Evolutionary conservation across 92 coral and sea anemone species (phyloP).

Genomic region (Parazoanthus atlanticus): DNA sequence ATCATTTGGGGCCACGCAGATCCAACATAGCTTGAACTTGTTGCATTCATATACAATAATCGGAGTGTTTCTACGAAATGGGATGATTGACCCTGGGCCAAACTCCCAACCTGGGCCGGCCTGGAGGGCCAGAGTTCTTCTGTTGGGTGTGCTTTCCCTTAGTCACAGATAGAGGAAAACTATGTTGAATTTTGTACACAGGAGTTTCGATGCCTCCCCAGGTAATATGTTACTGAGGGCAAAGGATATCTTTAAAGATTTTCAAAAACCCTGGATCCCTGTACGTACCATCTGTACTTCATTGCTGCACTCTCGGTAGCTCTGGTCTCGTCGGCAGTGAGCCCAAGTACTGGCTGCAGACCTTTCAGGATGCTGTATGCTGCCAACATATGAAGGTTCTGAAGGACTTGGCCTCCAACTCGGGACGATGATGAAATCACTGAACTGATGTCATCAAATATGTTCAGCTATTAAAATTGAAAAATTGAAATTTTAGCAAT

Average conservation of each 20-base stretch:
- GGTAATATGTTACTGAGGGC: not conserved
- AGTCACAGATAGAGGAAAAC: too few relatives aligned
- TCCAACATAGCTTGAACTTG: too few relatives aligned
- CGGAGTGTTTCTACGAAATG: too few relatives aligned
- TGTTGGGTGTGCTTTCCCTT: too few relatives aligned
- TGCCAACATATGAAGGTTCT: slow-evolving; percentile 84
- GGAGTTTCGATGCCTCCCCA: too few relatives aligned
- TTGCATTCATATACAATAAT: too few relatives aligned
- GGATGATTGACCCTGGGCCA: too few relatives aligned
- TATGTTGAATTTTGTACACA: too few relatives aligned
- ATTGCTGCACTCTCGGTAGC: slow-evolving; percentile 30
- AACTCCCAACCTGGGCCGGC: too few relatives aligned
- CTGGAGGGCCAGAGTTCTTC: too few relatives aligned
- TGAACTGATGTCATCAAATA: slow-evolving; percentile 85
- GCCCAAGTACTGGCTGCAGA: slow-evolving; percentile 67
- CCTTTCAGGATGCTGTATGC: slow-evolving; percentile 79
- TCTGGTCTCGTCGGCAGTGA: slow-evolving; percentile 51
- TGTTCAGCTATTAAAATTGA: slow-evolving; percentile 64
- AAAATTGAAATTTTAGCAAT: not conserved
- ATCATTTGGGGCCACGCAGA: too few relatives aligned
- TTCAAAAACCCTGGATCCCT: not conserved
- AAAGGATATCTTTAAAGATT: not conserved
- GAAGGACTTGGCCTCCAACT: slow-evolving; percentile 94
- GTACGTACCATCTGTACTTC: slow-evolving; percentile 39
- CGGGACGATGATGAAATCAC: slow-evolving; percentile 87